A percentile compares a stretch with the other conserved stretches of the same genome.
These are phyloP conservation scores for Cynopterus brachyotis DNA, from an alignment of 2,113 vertebrate species.

Conservation along the genomic window DNA sequence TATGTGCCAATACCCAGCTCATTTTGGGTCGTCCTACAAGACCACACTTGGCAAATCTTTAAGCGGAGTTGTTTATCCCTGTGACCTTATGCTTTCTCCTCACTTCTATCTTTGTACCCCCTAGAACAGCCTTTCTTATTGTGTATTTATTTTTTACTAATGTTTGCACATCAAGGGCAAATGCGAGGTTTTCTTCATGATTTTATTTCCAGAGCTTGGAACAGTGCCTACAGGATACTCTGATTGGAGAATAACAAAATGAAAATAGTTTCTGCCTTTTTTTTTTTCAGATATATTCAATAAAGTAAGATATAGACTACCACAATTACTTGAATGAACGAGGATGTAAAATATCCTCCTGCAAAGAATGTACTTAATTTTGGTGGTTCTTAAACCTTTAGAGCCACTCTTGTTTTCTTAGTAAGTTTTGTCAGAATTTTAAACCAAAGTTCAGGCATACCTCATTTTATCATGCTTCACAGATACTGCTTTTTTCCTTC, in stretches of 20 bases:
- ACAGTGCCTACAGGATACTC: not conserved
- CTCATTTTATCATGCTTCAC: not conserved
- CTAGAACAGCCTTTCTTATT: not conserved
- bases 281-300: not conserved
- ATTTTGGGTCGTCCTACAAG: not conserved
- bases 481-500: not conserved
- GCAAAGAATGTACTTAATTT: not conserved
- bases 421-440: not conserved
- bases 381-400: not conserved
- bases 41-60: not conserved
- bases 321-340: not conserved
- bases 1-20: no score
- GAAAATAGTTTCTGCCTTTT: not conserved
- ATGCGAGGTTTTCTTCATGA: not conserved
- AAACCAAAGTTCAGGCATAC: not conserved
- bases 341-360: not conserved
- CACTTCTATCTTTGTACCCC: rapidly evolving
- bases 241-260: not conserved
- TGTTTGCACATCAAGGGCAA: not conserved
- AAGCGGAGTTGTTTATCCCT: rapidly evolving
- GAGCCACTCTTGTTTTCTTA: not conserved
- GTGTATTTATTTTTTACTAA: not conserved
- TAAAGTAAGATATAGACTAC: not conserved
- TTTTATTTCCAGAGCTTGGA: not conserved
- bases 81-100: not conserved